A percentile compares a stretch with the other conserved stretches of the same genome.
These are phyloP conservation scores for Sebastes goodei DNA, from an alignment of 2,797 vertebrate species.

Conservation along the genomic window DNA sequence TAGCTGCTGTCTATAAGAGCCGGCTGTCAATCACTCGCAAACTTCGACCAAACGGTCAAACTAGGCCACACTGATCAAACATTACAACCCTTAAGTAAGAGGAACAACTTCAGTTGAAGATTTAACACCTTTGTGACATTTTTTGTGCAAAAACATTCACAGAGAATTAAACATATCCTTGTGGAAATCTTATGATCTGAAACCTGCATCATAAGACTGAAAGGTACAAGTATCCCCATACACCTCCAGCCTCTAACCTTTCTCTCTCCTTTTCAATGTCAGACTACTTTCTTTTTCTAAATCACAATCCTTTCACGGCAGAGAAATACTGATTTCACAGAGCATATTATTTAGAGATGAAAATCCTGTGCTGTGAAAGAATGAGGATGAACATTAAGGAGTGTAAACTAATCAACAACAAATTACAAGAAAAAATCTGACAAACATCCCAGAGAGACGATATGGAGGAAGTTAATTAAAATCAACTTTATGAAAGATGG, in stretches of 20 bases:
- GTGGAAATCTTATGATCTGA: no score
- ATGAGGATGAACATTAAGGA: neutral
- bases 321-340: neutral
- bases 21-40: no score
- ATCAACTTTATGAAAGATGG: neutral
- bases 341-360: neutral
- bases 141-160: no score
- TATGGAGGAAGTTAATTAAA: neutral
- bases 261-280: neutral
- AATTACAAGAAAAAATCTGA: neutral
- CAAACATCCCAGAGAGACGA: neutral
- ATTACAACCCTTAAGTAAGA: neutral
- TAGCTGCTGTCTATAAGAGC: no score
- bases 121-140: neutral
- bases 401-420: neutral
- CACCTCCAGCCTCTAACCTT: neutral
- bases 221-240: neutral
- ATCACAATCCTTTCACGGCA: neutral
- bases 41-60: no score
- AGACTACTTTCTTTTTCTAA: neutral
- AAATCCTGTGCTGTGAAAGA: neutral
- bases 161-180: no score
- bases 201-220: no score
- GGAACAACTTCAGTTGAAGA: neutral
- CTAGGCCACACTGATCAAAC: no score